Evolutionary conservation across 2,113 vertebrate genomes (phyloP).

Genomic region (Lagenorhynchus albirostris): DNA sequence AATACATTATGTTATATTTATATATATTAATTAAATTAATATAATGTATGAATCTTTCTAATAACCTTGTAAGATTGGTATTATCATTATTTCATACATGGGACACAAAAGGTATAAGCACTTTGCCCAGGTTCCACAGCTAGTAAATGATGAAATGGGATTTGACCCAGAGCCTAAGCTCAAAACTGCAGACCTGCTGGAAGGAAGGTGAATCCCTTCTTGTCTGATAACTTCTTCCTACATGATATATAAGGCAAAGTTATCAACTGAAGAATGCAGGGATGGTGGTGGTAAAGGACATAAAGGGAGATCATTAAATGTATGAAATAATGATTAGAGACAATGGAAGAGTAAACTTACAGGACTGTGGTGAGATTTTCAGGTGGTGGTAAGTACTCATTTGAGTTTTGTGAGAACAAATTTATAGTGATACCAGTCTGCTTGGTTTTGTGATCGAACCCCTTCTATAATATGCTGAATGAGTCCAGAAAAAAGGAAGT

Average conservation of each 20-base stretch:
- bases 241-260: background rate
- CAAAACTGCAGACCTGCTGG: background rate
- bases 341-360: background rate
- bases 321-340: background rate
- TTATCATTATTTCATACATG: background rate
- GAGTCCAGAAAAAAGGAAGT: background rate
- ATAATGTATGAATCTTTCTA: background rate
- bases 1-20: background rate
- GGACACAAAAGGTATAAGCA: background rate
- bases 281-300: background rate
- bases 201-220: background rate
- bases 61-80: background rate
- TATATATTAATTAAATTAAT: background rate
- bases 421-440: background rate
- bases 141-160: background rate
- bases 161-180: background rate
- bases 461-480: background rate
- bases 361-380: background rate
- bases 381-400: background rate
- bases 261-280: background rate
- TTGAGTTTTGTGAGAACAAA: background rate
- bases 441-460: background rate
- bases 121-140: background rate
- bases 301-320: background rate
- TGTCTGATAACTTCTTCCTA: background rate